phyloP scores from a whole-genome alignment of 1,140 invertebrate genomes.

The Apis dorsata region DNA sequence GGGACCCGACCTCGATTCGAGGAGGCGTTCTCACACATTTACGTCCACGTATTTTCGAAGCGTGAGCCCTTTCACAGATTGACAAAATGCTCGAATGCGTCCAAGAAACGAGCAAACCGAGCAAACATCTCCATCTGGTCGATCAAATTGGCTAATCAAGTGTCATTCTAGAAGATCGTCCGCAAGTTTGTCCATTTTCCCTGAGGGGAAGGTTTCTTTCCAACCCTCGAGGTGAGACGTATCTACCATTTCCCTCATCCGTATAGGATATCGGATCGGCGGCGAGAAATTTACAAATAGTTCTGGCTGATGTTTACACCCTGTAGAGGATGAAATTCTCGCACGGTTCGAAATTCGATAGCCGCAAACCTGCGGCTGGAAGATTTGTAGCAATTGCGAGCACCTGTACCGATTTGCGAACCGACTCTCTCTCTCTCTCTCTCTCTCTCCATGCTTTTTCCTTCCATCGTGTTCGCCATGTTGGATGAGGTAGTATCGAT shows the following conservation, averaged over 20 bases:
- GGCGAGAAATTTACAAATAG: slow-evolving; percentile 36
- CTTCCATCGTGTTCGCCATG: too few species aligned
- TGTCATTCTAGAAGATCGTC: too few species aligned
- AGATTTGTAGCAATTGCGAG: slow-evolving; percentile 51
- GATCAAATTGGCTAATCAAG: background rate
- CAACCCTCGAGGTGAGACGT: too few species aligned
- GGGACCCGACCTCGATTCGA: background rate
- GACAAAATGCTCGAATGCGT: background rate
- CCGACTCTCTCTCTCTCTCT: background rate
- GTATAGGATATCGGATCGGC: background rate
- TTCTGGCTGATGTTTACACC: slow-evolving; percentile 16
- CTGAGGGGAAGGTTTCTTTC: too few species aligned
- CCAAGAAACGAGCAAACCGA: background rate
- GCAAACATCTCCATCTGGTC: background rate
- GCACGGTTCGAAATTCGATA: slow-evolving; percentile 41
- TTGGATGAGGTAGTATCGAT: too few species aligned
- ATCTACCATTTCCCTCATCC: too few species aligned
- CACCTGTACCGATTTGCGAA: slow-evolving; percentile 17
- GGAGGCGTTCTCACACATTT: background rate
- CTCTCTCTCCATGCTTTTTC: slow-evolving; percentile 5
- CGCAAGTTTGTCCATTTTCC: background rate
- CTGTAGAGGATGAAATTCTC: slow-evolving; percentile 23
- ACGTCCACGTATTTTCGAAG: slow-evolving; percentile 3
- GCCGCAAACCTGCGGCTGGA: slow-evolving; percentile 27
- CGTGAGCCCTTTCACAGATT: background rate